Percentiles rank a stretch among this genome's conserved stretches.
Conservation (phyloP, 2,113 vertebrate genomes). For the Fulmarus glacialis region DNA sequence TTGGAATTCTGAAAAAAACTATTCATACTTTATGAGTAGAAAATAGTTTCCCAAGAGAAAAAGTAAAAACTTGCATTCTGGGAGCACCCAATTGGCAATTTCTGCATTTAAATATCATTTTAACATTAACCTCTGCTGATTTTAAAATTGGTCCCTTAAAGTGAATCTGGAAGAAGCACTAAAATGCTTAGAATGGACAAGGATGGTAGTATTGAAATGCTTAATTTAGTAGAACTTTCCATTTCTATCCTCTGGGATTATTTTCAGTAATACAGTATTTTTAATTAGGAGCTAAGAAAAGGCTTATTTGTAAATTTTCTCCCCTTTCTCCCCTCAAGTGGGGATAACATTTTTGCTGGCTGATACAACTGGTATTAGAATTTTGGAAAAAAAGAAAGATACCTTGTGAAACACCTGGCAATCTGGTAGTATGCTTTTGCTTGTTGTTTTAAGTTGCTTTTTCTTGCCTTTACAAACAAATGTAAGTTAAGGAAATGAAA, state of each 20-base stretch:
- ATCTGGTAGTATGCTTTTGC: not conserved
- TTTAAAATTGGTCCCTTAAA: not conserved
- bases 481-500: not conserved
- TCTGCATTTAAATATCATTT: not conserved
- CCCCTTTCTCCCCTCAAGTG: not conserved
- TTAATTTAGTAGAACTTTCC: not conserved
- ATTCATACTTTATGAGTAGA: not conserved
- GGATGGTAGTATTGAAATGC: not conserved
- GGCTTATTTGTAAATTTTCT: not conserved
- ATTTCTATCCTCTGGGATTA: not conserved
- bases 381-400: not conserved
- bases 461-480: not conserved
- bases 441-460: not conserved
- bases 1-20: not conserved
- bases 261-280: not conserved
- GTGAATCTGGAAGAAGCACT: not conserved
- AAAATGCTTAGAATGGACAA: not conserved
- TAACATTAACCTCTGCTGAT: not conserved
- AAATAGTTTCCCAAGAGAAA: not conserved
- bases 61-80: not conserved
- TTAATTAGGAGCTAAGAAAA: not conserved
- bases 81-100: not conserved
- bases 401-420: not conserved
- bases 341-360: not conserved
- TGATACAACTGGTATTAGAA: not conserved